Percentiles rank a stretch among this genome's conserved stretches.
phyloP scores from a whole-genome alignment of 2,888 invertebrate genomes.

The Apodemia mormo region DNA sequence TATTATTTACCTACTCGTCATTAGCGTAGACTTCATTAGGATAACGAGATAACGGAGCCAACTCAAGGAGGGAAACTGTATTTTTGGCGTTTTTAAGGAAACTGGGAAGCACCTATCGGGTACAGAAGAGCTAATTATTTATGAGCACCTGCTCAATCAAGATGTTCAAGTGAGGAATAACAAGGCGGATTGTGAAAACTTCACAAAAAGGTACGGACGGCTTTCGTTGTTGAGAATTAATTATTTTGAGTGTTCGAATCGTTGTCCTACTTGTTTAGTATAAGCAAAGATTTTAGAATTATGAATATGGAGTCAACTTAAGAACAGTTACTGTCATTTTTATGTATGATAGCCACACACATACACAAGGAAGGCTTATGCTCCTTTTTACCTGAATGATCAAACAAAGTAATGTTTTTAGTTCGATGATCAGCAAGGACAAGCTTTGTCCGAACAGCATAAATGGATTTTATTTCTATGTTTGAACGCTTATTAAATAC shows the following conservation, averaged over 20 bases:
- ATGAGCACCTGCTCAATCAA: constrained; percentile 46
- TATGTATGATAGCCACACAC: too few relatives aligned
- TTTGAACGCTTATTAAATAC: too few relatives aligned
- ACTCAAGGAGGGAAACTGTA: constrained; percentile 60
- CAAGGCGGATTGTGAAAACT: constrained; percentile 13
- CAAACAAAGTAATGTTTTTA: too few relatives aligned
- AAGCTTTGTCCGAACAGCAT: too few relatives aligned
- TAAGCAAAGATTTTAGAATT: neutral
- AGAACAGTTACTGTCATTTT: neutral
- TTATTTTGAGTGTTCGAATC: too few relatives aligned
- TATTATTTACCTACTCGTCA: constrained; percentile 83
- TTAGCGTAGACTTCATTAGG: constrained; percentile 82
- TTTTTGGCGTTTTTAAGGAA: constrained; percentile 72
- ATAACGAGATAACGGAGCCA: constrained; percentile 81
- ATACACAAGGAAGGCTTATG: too few relatives aligned
- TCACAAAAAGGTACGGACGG: constrained; percentile 34
- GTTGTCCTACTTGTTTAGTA: neutral
- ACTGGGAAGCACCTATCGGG: constrained; percentile 50
- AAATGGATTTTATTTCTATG: too few relatives aligned
- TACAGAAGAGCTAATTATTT: constrained; percentile 60
- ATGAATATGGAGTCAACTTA: neutral
- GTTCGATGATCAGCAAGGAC: too few relatives aligned
- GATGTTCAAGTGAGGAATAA: constrained; percentile 13
- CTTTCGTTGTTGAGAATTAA: neutral
- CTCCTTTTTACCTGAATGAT: too few relatives aligned